Conservation (phyloP, 2,888 invertebrate genomes). For the Caenorhabditis sp. region DNA sequence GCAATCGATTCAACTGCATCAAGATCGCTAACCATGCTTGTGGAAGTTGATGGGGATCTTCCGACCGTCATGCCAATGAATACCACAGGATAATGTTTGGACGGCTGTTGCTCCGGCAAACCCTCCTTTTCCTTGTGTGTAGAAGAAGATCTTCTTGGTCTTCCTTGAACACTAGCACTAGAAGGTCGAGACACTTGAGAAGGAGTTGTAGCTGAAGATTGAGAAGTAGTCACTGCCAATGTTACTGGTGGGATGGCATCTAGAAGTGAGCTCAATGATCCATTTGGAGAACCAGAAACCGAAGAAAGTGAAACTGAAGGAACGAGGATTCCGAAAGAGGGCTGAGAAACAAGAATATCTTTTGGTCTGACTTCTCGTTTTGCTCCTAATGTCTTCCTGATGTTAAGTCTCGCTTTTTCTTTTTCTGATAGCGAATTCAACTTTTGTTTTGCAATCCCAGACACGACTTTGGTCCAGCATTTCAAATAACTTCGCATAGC, state of each 20-base stretch:
- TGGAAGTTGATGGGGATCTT: conserved; percentile 16
- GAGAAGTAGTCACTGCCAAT: not conserved
- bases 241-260: conserved; percentile 10
- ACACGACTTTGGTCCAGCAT: conserved; percentile 5
- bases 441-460: not conserved
- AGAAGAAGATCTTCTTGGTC: not conserved
- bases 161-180: not conserved
- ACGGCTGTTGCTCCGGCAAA: too few relatives aligned
- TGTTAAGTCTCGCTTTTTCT: not conserved
- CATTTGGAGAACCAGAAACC: conserved; percentile 13
- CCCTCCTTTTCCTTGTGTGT: not conserved
- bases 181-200: not conserved
- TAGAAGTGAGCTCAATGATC: conserved; percentile 28
- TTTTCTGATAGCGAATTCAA: not conserved
- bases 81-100: conserved; percentile 26
- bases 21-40: not conserved
- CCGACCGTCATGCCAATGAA: conserved; percentile 42
- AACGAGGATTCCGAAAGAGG: not conserved
- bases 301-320: conserved; percentile 26
- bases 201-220: too few relatives aligned
- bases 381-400: not conserved
- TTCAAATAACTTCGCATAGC: conserved; percentile 19
- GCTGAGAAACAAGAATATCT: conserved; percentile 16
- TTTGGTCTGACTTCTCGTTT: not conserved
- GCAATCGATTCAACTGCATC: conserved; percentile 16